Evolutionary conservation across 2,888 invertebrate genomes (phyloP).

Genomic region (Bellardia bayeri): DNA sequence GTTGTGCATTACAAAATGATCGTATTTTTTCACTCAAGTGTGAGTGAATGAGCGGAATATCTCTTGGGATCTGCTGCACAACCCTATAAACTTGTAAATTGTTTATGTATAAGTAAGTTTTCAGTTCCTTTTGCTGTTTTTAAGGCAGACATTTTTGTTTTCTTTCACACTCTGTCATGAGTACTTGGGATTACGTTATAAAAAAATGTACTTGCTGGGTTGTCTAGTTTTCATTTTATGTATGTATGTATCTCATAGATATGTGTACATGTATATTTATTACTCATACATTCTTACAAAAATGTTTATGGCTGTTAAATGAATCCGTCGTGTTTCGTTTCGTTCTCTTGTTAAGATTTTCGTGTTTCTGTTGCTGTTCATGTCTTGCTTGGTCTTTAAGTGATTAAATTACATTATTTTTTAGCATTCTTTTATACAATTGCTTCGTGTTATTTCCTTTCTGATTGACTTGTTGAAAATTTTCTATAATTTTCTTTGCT

Average conservation of each 20-base stretch:
- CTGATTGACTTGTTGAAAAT: slow-evolving; percentile 12
- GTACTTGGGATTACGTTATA: not conserved
- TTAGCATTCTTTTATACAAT: slow-evolving; percentile 20
- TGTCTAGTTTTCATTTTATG: not conserved
- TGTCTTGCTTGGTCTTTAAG: slow-evolving; percentile 59
- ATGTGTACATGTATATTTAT: not conserved
- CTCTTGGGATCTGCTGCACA: no score
- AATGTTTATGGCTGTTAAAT: slow-evolving; percentile 53
- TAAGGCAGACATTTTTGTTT: slow-evolving; percentile 48
- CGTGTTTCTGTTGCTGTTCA: slow-evolving; percentile 40
- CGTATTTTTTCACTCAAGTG: slow-evolving; percentile 56
- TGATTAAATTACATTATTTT: slow-evolving; percentile 71
- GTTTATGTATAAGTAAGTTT: slow-evolving; percentile 26
- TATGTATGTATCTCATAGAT: no score
- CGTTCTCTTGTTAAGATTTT: not conserved
- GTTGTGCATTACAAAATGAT: slow-evolving; percentile 18
- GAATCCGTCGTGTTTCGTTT: slow-evolving; percentile 19
- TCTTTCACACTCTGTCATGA: not conserved
- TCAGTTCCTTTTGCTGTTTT: slow-evolving; percentile 48
- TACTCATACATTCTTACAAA: not conserved
- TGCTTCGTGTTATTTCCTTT: slow-evolving; percentile 44
- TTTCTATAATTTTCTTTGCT: slow-evolving; percentile 9
- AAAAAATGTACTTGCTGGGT: not conserved
- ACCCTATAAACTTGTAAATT: not conserved
- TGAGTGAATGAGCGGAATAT: no score